Base-by-base conservation (phyloP, 2,113 vertebrate genomes). In the Xerus inauris region DNA sequence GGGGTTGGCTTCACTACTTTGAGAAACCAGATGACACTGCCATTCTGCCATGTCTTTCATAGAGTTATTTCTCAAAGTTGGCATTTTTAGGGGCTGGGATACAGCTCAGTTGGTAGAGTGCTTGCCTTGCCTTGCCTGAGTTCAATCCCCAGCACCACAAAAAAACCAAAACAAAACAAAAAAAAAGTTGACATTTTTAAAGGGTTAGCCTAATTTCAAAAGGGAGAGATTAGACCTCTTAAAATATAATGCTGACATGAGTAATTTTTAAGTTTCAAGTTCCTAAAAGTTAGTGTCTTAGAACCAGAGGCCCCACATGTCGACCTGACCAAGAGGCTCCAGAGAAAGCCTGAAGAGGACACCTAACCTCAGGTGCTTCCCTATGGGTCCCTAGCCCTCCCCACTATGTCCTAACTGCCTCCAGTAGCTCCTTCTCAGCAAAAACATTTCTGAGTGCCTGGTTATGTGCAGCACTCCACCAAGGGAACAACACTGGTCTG, bases 11-110 rank as follows among this genome's bases (percentile, higher is more conserved):
- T 65, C 28, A 14, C 1, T 71, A 73, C 81, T 84, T 49, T 24
- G 51, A 88, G 73, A 87, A 82, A 81, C 14, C 42, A 81, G 82
- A 89, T n/a, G 6, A 75, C 40, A 42, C n/a, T 73, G 6, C 75
- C 59, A 24, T 87, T 85, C 51, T 45, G 0, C 6, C 42, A 69
- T 84, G 24, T 71, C 84, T 91, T 94, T 67, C 28, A 26, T 54
- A 49, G 57, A 40, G 45, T 71, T 94, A 35, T 59, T 94, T 26
- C 38, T 82, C 54, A 19, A 40, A 59, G 54, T 35, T 85, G 51
- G 3, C 8, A n/a, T n/a, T n/a, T n/a, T n/a, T n/a, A n/a, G n/a
- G n/a, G n/a, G n/a, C n/a, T n/a, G n/a, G n/a, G n/a, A n/a, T n/a
- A n/a, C n/a, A n/a, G n/a, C n/a, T n/a, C n/a, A n/a, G n/a, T n/a